Conservation (phyloP, 2,113 vertebrate species). For the Oplegnathus fasciatus region DNA sequence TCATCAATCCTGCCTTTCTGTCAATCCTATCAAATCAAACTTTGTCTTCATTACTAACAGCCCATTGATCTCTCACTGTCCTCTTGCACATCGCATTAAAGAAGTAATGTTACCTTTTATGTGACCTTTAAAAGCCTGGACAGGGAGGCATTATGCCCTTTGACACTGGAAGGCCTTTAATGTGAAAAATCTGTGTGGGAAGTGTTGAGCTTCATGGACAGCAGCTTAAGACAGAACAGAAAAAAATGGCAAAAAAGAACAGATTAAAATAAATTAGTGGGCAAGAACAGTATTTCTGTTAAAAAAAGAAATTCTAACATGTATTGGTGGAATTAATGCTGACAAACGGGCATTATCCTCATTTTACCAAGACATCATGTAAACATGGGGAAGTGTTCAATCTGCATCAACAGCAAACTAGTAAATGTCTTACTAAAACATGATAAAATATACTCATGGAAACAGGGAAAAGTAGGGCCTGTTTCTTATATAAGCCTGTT, state of each 20-base stretch:
- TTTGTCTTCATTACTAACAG: slow-evolving; percentile 5
- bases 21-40: slow-evolving; percentile 9
- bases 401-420: background rate
- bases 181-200: background rate
- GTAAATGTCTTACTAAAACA: background rate
- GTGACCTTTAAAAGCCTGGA: background rate
- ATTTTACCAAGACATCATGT: background rate
- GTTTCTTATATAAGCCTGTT: background rate
- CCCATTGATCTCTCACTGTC: slow-evolving; percentile 15
- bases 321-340: background rate
- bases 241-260: background rate
- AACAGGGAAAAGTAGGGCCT: background rate
- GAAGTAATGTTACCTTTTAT: slow-evolving; percentile 9
- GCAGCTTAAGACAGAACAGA: background rate
- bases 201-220: background rate
- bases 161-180: background rate
- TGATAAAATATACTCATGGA: background rate
- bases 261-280: background rate
- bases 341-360: background rate
- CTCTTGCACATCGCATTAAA: slow-evolving; percentile 21
- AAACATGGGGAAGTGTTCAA: background rate
- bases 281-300: background rate
- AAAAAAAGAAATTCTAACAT: background rate
- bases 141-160: background rate
- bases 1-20: background rate